phyloP scores from a whole-genome alignment of 2,797 vertebrate genomes.

The Antrozous pallidus region DNA sequence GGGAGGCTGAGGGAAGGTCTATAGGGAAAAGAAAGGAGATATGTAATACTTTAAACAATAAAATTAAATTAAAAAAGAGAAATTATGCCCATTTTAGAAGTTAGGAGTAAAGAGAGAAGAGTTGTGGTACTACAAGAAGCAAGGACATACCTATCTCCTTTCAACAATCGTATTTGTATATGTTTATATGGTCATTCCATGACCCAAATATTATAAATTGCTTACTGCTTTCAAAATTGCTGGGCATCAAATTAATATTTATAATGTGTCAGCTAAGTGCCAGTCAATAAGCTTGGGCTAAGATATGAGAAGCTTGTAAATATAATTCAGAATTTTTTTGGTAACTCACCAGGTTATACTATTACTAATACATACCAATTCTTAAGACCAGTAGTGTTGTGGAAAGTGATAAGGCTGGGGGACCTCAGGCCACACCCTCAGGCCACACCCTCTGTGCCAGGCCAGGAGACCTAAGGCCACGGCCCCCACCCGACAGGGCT shows the following conservation, averaged over 20 bases:
- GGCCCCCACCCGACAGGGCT: too few relatives aligned
- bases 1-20: too few relatives aligned
- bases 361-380: neutral
- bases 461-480: too few relatives aligned
- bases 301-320: neutral
- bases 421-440: too few relatives aligned
- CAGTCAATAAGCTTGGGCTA: neutral
- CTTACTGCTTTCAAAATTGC: neutral
- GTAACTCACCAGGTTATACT: neutral
- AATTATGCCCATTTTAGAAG: neutral
- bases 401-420: too few relatives aligned
- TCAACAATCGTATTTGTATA: neutral
- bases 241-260: neutral
- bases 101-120: neutral
- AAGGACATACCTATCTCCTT: neutral
- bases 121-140: neutral
- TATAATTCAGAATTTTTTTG: neutral
- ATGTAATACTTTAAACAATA: too few relatives aligned
- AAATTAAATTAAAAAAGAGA: too few relatives aligned
- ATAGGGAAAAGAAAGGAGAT: too few relatives aligned
- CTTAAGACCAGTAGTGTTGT: neutral
- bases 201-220: neutral
- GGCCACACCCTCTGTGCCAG: too few relatives aligned
- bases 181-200: neutral
- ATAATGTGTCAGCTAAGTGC: neutral